Conservation (phyloP, 2,888 invertebrate genomes). For the Dasysyrphus tricinctus region DNA sequence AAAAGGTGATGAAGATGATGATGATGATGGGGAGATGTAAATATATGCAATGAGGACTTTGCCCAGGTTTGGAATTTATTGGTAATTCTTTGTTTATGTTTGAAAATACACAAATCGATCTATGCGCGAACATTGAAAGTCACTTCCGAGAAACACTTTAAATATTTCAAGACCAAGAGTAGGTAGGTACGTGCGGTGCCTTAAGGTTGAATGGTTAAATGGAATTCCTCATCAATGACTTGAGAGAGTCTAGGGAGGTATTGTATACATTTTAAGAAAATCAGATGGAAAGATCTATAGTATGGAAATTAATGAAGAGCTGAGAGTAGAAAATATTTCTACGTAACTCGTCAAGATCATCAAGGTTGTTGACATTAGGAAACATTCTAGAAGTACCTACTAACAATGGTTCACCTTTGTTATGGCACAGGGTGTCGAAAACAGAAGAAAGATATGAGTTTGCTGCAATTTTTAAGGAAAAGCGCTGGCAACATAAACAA, state of each 20-base stretch:
- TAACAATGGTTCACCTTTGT: no score
- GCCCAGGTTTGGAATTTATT: slow-evolving; percentile 66
- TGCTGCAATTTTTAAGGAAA: no score
- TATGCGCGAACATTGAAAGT: slow-evolving; percentile 61
- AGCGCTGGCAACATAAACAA: no score
- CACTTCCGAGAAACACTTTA: slow-evolving; percentile 68
- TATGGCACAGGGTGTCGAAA: no score
- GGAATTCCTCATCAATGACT: slow-evolving; percentile 26
- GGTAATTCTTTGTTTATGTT: slow-evolving; percentile 59
- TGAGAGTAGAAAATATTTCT: background rate
- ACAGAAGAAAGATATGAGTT: no score
- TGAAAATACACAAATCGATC: slow-evolving; percentile 67
- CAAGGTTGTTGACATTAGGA: slow-evolving; percentile 1
- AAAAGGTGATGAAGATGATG: slow-evolving; percentile 40
- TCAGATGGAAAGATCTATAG: background rate
- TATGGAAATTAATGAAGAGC: slow-evolving; percentile 1
- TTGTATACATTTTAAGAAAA: background rate
- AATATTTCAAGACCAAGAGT: slow-evolving; percentile 7
- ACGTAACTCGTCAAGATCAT: background rate
- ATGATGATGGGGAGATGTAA: slow-evolving; percentile 2
- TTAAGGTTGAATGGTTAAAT: slow-evolving; percentile 3
- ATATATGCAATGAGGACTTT: slow-evolving; percentile 6
- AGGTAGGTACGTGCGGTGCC: background rate
- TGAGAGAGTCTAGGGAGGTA: background rate
- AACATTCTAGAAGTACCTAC: no score